Evolutionary conservation across 2,113 vertebrate species (phyloP).

Genomic region (Bubo blakistoni): DNA sequence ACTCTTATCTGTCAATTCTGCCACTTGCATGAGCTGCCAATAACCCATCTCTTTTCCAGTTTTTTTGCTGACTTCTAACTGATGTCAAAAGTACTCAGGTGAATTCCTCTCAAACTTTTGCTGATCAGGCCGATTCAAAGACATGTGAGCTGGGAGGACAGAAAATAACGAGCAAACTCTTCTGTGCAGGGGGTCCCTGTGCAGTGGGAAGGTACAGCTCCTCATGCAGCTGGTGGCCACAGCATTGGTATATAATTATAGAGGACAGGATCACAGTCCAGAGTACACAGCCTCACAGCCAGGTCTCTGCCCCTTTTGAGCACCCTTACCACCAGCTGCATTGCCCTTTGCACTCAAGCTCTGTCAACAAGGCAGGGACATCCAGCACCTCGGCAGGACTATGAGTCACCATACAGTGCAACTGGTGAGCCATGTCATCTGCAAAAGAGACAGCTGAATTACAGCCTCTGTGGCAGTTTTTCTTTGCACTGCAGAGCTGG

Average conservation of each 20-base stretch:
- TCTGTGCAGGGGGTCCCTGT: not conserved
- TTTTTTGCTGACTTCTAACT: not conserved
- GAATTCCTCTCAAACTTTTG: not conserved
- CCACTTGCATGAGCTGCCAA: not conserved
- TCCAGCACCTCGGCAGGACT: not conserved
- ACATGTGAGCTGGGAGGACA: not conserved
- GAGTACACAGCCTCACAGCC: not conserved
- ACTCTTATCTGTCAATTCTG: not conserved
- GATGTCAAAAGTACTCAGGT: not conserved
- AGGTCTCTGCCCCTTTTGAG: not conserved
- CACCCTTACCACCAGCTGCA: not conserved
- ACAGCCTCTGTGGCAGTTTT: not conserved
- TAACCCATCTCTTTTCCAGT: rapidly evolving
- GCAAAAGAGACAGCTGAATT: not conserved
- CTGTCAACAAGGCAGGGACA: not conserved
- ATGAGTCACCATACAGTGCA: not conserved
- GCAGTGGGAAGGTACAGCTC: not conserved
- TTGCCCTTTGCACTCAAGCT: not conserved
- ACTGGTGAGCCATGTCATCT: not conserved
- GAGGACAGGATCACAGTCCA: not conserved
- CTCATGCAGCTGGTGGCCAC: not conserved
- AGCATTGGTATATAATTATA: not conserved
- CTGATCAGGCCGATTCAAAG: not conserved
- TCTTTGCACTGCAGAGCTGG: not conserved
- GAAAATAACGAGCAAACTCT: not conserved